Conservation (phyloP, 2,797 vertebrate genomes). For the Acanthopagrus latus region DNA sequence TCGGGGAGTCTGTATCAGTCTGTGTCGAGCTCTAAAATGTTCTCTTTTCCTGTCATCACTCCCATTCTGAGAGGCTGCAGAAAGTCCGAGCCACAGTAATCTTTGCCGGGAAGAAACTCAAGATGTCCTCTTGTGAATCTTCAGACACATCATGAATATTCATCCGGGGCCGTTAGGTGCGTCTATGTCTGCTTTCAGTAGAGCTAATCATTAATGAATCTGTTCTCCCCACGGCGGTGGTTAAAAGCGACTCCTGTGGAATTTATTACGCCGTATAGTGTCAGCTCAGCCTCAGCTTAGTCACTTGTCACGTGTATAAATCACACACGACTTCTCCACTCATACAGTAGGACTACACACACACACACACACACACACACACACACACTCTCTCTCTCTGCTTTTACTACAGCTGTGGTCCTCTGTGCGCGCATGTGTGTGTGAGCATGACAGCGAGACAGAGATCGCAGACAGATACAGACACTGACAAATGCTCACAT, state of each 20-base stretch:
- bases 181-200: constrained; percentile 11
- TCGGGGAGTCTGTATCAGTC: constrained; percentile 52
- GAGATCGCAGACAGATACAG: constrained; percentile 13
- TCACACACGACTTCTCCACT: constrained; percentile 30
- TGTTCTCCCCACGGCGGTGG: not conserved
- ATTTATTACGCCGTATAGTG: constrained; percentile 40
- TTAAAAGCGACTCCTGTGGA: constrained; percentile 34
- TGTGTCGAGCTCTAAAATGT: constrained; percentile 51
- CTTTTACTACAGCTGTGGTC: not conserved
- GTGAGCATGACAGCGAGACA: constrained; percentile 1
- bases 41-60: constrained; percentile 41
- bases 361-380: not conserved
- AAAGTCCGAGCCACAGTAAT: constrained; percentile 17
- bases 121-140: constrained; percentile 2
- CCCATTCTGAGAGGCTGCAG: constrained; percentile 34
- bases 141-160: constrained; percentile 20
- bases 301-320: constrained; percentile 39
- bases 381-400: not conserved
- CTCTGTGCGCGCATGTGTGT: not conserved
- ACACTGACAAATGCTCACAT: not conserved
- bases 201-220: constrained; percentile 37
- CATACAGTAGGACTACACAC: not conserved
- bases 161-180: not conserved
- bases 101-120: constrained; percentile 20
- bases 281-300: constrained; percentile 35